Conservation (phyloP, 2,113 vertebrate genomes). For the Microcebus ravelobensis region DNA sequence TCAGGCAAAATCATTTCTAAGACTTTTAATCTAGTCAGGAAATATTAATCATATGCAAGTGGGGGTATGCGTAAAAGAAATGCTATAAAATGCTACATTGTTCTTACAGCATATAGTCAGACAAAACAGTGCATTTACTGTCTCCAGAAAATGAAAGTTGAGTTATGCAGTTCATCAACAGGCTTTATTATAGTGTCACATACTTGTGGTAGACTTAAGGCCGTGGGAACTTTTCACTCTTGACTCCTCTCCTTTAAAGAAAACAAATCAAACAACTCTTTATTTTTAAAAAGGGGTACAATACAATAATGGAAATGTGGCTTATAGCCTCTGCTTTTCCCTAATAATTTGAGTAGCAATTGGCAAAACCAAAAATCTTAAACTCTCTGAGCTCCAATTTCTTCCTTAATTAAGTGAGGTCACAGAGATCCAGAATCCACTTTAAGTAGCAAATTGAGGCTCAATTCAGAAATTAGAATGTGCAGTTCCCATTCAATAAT, state of each 20-base stretch:
- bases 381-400: neutral
- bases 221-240: constrained; percentile 56
- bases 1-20: constrained; percentile 83
- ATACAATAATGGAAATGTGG: neutral
- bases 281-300: neutral
- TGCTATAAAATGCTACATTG: constrained; percentile 72
- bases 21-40: constrained; percentile 84
- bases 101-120: constrained; percentile 73
- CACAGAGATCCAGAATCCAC: neutral
- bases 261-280: neutral
- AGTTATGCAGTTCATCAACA: constrained; percentile 74
- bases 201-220: constrained; percentile 56
- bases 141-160: constrained; percentile 80
- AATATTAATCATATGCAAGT: constrained; percentile 82
- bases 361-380: neutral
- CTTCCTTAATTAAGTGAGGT: constrained; percentile 30
- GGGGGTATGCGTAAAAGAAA: constrained; percentile 68
- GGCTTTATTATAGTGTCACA: constrained; percentile 47
- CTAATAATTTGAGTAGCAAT: neutral
- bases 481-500: neutral
- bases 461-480: constrained; percentile 13
- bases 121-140: constrained; percentile 77
- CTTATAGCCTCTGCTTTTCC: neutral
- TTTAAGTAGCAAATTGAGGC: neutral
- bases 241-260: constrained; percentile 39